Evolutionary conservation across 53 echinoderm and acorn worm genomes (phyloP), one percentile per base, ranked within the genome.

Genomic region (Mesocentrotus franciscanus): DNA sequence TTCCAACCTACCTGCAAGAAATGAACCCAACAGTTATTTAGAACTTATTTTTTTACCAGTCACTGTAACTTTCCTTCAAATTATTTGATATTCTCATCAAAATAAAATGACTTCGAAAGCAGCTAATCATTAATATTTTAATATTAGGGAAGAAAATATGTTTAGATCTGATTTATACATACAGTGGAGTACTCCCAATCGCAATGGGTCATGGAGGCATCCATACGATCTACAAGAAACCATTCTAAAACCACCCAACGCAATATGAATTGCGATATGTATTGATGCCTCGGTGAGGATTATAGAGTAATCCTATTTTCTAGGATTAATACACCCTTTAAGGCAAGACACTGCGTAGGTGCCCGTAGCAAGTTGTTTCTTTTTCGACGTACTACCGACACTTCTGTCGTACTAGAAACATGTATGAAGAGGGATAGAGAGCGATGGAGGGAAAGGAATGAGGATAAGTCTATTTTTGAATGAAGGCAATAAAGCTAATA

Each of bases 281-380:
- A 81, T 7, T 81, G 81, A 81, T 81, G 81, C 81, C 42, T 39
- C 18, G 81, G 42, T 36, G 17, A 16, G 36, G 81, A 81, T 81
- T 81, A 42, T 81, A 9, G 22, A 4, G 18, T 81, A 81, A 81
- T 81, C 81, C 81, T 81, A 81, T 81, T 81, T 81, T 81, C 81
- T 7, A 81, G 81, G 81, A 81, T 81, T 39, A 81, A 81, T 81
- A 42, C 81, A 33, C 81, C 81, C 81, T 81, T 36, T 81, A 81
- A 81, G 81, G 81, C 42, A 42, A 36, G 79, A 32, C 9, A 75
- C 17, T 79, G 79, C 16, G 39, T 33, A 81, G 20, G 42, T 39
- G 81, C 81, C 81, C 20, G 39, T 33, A 81, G 81, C 81, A 81
- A 81, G 81, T 81, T 81, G 81, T 81, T 81, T 81, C 81, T 81